Conservation (phyloP, 2,797 vertebrate species). For the Muscicapa comitata region DNA sequence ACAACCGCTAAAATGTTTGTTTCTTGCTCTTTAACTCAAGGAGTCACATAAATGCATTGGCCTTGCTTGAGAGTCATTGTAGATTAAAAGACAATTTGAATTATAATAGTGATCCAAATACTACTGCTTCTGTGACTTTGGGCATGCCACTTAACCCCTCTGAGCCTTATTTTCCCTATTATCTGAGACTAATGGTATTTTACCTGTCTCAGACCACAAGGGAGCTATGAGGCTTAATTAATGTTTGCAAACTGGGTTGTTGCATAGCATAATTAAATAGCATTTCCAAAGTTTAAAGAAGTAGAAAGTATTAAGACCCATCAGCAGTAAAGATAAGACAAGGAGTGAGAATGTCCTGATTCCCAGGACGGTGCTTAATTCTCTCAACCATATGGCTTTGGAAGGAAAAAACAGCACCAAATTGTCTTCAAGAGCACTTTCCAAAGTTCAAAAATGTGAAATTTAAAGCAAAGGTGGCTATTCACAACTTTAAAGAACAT, state of each 20-base stretch:
- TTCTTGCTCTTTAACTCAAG: neutral
- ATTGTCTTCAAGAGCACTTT: conserved; percentile 41
- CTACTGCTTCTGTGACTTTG: conserved; percentile 8
- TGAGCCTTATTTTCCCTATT: conserved; percentile 46
- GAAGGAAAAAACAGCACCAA: neutral
- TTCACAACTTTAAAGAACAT: conserved; percentile 10
- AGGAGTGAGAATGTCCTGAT: conserved; percentile 43
- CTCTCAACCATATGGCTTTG: conserved; percentile 55
- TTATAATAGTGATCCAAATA: conserved; percentile 10
- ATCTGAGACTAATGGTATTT: conserved; percentile 61
- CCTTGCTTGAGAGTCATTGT: neutral
- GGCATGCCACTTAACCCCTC: conserved; percentile 28
- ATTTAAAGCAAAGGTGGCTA: conserved; percentile 32
- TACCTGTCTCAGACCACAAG: conserved; percentile 60
- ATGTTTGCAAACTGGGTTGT: conserved; percentile 64
- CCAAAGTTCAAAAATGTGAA: conserved; percentile 47
- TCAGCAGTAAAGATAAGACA: conserved; percentile 36
- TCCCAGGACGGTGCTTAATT: conserved; percentile 58
- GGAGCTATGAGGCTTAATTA: conserved; percentile 64
- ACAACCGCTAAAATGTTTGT: neutral
- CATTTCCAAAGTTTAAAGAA: conserved; percentile 61
- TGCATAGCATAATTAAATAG: conserved; percentile 66
- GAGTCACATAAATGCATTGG: neutral
- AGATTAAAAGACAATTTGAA: neutral
- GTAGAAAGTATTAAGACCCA: conserved; percentile 50